Evolutionary conservation across 2,113 vertebrate species (phyloP).

Genomic region (Ammodytes marinus): DNA sequence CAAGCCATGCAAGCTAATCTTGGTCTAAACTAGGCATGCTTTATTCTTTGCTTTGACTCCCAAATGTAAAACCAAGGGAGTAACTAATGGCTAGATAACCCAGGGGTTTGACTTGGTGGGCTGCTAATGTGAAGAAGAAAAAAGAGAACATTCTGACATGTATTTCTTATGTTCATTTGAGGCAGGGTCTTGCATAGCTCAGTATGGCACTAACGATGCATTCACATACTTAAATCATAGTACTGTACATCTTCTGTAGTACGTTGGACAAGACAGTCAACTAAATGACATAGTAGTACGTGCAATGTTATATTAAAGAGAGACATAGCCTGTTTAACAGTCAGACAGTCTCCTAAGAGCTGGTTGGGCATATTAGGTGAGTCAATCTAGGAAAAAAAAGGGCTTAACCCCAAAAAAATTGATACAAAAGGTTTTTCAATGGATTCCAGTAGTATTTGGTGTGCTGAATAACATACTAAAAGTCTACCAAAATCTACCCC

Average conservation of each 20-base stretch:
- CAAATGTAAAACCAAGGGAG: neutral
- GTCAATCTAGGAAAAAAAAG: too few species aligned
- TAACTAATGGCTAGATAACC: neutral
- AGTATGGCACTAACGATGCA: neutral
- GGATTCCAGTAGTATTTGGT: too few species aligned
- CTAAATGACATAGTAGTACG: neutral
- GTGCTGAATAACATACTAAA: too few species aligned
- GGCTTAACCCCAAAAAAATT: too few species aligned
- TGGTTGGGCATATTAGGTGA: neutral
- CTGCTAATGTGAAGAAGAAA: neutral
- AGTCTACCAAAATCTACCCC: too few species aligned
- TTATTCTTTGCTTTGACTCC: neutral
- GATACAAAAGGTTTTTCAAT: too few species aligned
- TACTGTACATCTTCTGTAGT: neutral
- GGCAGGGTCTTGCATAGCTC: neutral
- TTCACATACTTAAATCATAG: neutral
- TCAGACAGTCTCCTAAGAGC: neutral
- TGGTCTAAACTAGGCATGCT: conserved; percentile 2
- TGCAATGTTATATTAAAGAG: neutral
- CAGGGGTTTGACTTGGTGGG: neutral
- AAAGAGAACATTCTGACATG: neutral
- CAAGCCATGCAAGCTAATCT: conserved; percentile 19
- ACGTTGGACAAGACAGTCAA: neutral
- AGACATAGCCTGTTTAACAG: neutral
- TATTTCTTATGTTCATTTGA: neutral